Conservation (phyloP, 2,888 invertebrate genomes). For the Mechanitis messenoides region DNA sequence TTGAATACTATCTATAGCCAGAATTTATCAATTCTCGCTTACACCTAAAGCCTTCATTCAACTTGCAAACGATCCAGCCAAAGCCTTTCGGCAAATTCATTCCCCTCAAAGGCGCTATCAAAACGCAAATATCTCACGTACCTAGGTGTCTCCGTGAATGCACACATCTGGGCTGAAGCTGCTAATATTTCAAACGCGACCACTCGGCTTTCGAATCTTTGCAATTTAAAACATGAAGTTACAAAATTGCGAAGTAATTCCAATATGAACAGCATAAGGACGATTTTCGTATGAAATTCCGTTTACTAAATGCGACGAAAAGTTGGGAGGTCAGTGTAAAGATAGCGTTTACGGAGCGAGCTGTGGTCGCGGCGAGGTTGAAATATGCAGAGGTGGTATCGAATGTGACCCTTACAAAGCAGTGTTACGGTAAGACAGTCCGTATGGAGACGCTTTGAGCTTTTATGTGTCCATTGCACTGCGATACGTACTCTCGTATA, state of each 20-base stretch:
- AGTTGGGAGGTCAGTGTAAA: conserved; percentile 49
- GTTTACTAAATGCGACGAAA: conserved; percentile 27
- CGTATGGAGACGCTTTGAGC: conserved; percentile 53
- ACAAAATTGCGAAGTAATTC: background rate
- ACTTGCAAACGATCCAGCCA: conserved; percentile 23
- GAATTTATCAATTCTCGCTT: conserved; percentile 24
- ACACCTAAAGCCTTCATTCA: conserved; percentile 27
- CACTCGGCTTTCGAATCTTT: conserved; percentile 56
- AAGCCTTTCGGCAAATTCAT: conserved; percentile 35
- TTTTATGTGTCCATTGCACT: conserved; percentile 35
- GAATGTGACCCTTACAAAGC: conserved; percentile 67
- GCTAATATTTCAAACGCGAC: conserved; percentile 72
- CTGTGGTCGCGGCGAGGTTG: conserved; percentile 63
- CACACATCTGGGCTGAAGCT: conserved; percentile 62
- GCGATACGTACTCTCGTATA: conserved; percentile 27
- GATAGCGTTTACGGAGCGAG: conserved; percentile 67
- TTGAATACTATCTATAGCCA: conserved; percentile 14
- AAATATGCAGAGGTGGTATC: conserved; percentile 73
- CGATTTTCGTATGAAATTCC: conserved; percentile 26
- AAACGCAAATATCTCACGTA: conserved; percentile 62
- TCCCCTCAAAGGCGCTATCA: conserved; percentile 62
- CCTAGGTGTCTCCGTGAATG: conserved; percentile 56
- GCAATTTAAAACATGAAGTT: conserved; percentile 35
- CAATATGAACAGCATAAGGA: conserved; percentile 31
- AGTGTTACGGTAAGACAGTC: conserved; percentile 58